Evolutionary conservation across 2,113 vertebrate genomes (phyloP).

Genomic region (Chrysemys picta): DNA sequence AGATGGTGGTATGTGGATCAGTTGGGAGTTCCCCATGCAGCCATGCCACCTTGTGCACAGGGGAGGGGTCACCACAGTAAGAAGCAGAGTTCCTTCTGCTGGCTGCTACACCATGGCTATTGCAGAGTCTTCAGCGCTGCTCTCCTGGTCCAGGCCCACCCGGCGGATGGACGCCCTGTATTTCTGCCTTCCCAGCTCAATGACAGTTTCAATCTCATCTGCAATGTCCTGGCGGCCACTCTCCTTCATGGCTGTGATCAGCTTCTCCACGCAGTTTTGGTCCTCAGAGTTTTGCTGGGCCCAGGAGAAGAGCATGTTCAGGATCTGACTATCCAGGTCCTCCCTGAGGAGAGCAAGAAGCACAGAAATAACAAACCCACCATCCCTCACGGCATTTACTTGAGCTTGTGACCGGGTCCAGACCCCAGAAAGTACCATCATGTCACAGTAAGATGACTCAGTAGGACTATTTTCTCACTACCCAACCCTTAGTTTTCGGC

Average conservation of each 20-base stretch:
- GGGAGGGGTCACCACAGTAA: rapidly evolving
- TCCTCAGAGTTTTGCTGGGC: constrained; percentile 82
- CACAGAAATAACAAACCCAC: background rate
- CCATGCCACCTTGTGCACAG: rapidly evolving
- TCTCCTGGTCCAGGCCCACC: constrained; percentile 83
- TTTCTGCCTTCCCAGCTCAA: constrained; percentile 88
- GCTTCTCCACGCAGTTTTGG: constrained; percentile 79
- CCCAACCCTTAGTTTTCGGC: background rate
- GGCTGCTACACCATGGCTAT: constrained; percentile 42
- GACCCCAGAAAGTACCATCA: background rate
- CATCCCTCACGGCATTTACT: background rate
- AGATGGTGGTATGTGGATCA: background rate
- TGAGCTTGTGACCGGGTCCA: background rate
- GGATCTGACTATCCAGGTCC: constrained; percentile 86
- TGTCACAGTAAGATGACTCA: background rate
- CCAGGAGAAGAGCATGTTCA: constrained; percentile 94
- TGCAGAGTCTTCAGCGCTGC: constrained; percentile 71
- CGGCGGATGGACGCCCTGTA: constrained; percentile 88
- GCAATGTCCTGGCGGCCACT: constrained; percentile 90
- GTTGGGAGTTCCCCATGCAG: background rate
- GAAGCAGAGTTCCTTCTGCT: background rate
- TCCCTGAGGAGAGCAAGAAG: constrained; percentile 76
- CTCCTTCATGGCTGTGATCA: constrained; percentile 85
- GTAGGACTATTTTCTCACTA: background rate
- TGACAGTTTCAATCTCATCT: constrained; percentile 87